phyloP scores from a whole-genome alignment of 2,113 vertebrate genomes.

The Phycodurus eques region DNA sequence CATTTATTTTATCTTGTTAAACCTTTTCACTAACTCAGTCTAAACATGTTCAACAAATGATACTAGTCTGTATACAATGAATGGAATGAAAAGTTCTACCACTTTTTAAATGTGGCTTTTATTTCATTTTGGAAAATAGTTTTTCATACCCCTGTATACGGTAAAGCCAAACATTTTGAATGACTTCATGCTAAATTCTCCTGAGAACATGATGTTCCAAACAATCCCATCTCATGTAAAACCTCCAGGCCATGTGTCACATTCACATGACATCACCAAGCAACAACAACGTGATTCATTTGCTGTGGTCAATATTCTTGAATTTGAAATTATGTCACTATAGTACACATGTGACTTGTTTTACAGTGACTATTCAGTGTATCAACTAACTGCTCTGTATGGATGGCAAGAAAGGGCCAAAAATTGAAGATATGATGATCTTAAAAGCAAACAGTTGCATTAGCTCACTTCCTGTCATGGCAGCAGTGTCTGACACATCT shows the following conservation, averaged over 20 bases:
- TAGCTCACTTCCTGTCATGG: constrained; percentile 23
- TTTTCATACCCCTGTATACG: not conserved
- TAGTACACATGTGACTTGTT: not conserved
- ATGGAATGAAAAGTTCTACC: too few relatives aligned
- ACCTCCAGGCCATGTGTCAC: not conserved
- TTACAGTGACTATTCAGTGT: not conserved
- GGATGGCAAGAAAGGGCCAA: not conserved
- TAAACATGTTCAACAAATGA: not conserved
- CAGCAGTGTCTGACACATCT: constrained; percentile 29
- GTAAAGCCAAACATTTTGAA: not conserved
- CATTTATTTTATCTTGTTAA: not conserved
- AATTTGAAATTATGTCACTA: not conserved
- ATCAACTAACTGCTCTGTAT: not conserved
- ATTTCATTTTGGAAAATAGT: not conserved
- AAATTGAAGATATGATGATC: constrained; percentile 1
- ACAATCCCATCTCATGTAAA: not conserved
- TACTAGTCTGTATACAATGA: not conserved
- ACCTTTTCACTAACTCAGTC: not conserved
- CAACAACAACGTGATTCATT: not conserved
- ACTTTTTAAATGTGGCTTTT: not conserved
- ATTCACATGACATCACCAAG: constrained; percentile 6
- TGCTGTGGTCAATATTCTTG: not conserved
- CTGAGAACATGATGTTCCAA: too few relatives aligned
- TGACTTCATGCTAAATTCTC: not conserved
- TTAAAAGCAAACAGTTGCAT: constrained; percentile 1